Conservation (phyloP, 2,888 invertebrate genomes). For the Podotricha telesiphe region DNA sequence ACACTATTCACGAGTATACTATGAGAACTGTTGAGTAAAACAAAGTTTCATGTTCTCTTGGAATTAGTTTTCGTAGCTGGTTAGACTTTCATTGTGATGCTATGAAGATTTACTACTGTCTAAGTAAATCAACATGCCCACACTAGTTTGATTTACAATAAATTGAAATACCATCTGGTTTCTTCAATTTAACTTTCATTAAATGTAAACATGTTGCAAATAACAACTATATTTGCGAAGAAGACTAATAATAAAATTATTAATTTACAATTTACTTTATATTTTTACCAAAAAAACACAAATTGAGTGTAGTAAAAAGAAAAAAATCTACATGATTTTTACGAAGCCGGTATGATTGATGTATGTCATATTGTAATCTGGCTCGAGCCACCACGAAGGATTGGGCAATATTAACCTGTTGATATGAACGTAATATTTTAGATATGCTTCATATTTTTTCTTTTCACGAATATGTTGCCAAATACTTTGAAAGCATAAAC, state of each 20-base stretch:
- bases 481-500: neutral
- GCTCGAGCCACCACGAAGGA: constrained; percentile 18
- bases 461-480: neutral
- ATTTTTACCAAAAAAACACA: neutral
- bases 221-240: no score
- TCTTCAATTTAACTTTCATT: neutral
- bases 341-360: constrained; percentile 15
- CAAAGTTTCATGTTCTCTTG: constrained; percentile 48
- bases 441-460: neutral
- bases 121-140: constrained; percentile 44
- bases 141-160: constrained; percentile 41
- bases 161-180: constrained; percentile 11
- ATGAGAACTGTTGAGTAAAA: constrained; percentile 36
- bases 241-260: no score
- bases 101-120: constrained; percentile 52
- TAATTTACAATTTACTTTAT: neutral
- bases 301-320: neutral
- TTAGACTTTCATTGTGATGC: constrained; percentile 53
- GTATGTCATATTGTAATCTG: constrained; percentile 14
- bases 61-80: constrained; percentile 55
- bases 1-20: constrained; percentile 1
- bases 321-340: constrained; percentile 6
- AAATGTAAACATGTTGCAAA: no score
- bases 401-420: constrained; percentile 24
- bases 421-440: constrained; percentile 21